Base-by-base conservation (phyloP, 2,888 invertebrate species). In the Drosophila tripunctata region DNA sequence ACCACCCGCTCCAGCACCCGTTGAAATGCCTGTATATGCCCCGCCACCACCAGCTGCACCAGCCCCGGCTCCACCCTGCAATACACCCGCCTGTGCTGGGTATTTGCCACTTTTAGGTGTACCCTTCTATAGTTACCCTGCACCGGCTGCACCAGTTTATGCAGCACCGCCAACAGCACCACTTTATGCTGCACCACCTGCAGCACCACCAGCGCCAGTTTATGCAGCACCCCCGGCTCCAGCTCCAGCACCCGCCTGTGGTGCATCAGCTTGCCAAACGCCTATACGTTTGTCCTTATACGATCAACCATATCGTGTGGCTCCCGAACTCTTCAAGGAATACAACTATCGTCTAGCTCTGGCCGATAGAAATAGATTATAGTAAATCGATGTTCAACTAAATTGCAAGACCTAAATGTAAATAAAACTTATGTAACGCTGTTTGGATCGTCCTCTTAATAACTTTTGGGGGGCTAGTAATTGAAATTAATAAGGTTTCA, bases 221-320 rank as follows among this genome's bases (percentile, higher is more conserved):
- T 60, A 60, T 44, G 14, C 31, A 0, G 43, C 72, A 15, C 3
- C 33, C 5, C 44, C 55, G 0, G 27, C 33, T 15, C 8, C 51
- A 15, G 44, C 51, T 12, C 12, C 58, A 7, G 27, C 55, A 10
- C 54, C 70, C 17, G 2, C 40, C 40, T 61, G 61, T 10, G 10
- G 15, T 4, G 15, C 66, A 17, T 33, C 67, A 4, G 14, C 66
- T 22, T 82, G 79, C 38, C 52, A 55, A 45, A 54, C 75, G 7
- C 85, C 89, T 6, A 70, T 88, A 3, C 45, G 67, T 21, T 44
- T 89, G 48, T 78, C 85, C 0, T 44, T 75, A n/a, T 62, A 78
- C 17, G 89, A 88, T 65, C 89, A 89, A 15, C 88, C 89, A 2
- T 89, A 71, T 47, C 86, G 88, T 2, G 75, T 74, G 22, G 89